Evolutionary conservation across 2,797 vertebrate genomes (phyloP).

Genomic region (Kryptopterus vitreolus): DNA sequence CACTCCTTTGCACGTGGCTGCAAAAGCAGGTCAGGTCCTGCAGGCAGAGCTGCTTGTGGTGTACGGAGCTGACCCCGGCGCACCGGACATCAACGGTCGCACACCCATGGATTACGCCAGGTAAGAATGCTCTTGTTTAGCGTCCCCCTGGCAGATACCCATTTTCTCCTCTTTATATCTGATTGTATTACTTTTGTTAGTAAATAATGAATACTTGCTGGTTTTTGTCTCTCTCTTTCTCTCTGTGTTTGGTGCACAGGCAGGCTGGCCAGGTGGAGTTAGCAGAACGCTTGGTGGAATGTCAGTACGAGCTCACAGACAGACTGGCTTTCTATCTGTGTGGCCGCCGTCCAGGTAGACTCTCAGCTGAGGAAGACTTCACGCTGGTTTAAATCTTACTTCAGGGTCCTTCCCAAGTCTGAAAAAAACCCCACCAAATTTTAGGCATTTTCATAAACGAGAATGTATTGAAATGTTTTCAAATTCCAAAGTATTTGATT

Average conservation of each 20-base stretch:
- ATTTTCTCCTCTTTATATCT: background rate
- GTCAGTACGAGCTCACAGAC: slow-evolving; percentile 96
- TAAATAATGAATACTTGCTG: background rate
- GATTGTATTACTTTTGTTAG: background rate
- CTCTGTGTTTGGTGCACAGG: slow-evolving; percentile 68
- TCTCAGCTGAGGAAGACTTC: background rate
- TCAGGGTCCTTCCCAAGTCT: background rate
- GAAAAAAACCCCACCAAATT: background rate
- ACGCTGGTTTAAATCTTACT: background rate
- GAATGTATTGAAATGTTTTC: background rate
- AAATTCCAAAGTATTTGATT: background rate
- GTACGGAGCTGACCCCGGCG: slow-evolving; percentile 92
- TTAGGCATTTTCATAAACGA: background rate
- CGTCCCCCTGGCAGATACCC: background rate
- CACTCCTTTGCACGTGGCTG: slow-evolving; percentile 90
- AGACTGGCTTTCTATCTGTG: slow-evolving; percentile 93
- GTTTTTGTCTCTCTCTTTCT: background rate
- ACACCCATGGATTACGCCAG: slow-evolving; percentile 96
- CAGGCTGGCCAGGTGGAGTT: slow-evolving; percentile 92
- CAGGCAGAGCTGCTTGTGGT: slow-evolving; percentile 95
- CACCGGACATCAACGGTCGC: slow-evolving; percentile 91
- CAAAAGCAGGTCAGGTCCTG: slow-evolving; percentile 92
- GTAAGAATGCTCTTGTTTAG: slow-evolving; percentile 66
- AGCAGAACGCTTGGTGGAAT: slow-evolving; percentile 91
- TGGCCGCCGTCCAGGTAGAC: slow-evolving; percentile 89